Base-by-base conservation (phyloP, 2,797 vertebrate genomes). In the Gallirallus australis region DNA sequence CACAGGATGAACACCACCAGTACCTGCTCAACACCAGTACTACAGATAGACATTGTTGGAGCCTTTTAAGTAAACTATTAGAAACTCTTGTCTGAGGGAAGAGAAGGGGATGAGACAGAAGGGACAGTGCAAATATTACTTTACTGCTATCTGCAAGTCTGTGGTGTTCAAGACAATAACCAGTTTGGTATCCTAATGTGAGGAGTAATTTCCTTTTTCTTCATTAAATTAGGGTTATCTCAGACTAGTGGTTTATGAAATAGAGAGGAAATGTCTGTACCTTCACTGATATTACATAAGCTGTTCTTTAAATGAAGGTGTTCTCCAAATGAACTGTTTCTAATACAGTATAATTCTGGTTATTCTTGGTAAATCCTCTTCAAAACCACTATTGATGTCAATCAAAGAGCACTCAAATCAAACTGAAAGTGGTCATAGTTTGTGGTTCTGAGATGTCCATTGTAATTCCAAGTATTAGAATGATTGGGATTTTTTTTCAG, bases 401-500 rank as follows among this genome's bases (percentile, higher is more conserved):
- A 87, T 75, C 61, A 80, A 75, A 91, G 76, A 59, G 20, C 19
- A 15, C 40, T 91, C n/a, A 64, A 87, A 89, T 75, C 64, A 80
- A 65, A 68, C 61, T 73, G 89, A 77, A 94, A 83, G 30, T 0
- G 3, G 89, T 77, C 21, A 0, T 15, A 80, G 45, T 37, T 92
- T 86, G 87, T 82, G 92, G 70, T 92, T 96, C 73, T 84, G 73
- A 73, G 70, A 90, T 87, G 61, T 69, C 86, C 68, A 31, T 15
- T 82, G 45, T 57, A 86, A 89, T 94, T 91, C 60, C 68, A 79
- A 66, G 45, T 28, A 31, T 53, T 83, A 71, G 68, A 27, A 45
- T 80, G 6, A 35, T 68, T 70, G 20, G 5, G 69, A 11, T 35
- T 4, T 23, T 30, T 30, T 83, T 81, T 31, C 42, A 82, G 52